phyloP scores from a whole-genome alignment of 2,888 invertebrate species.

The Eumerus sabulonum region DNA sequence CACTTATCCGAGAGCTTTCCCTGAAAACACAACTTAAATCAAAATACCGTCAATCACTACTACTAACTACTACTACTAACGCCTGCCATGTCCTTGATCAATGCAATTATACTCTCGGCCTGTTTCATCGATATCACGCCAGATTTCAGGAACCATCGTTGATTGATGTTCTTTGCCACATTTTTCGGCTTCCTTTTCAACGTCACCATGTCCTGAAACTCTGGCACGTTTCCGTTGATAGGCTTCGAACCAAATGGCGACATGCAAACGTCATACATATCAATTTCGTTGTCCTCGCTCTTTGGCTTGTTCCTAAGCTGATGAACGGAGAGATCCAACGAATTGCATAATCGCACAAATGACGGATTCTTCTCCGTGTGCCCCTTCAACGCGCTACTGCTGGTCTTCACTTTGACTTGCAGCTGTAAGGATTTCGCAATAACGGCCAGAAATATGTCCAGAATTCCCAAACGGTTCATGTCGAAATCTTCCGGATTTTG shows the following conservation, averaged over 20 bases:
- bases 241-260: conserved; percentile 69
- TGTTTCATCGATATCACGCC: conserved; percentile 91
- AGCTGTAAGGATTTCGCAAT: conserved; percentile 94
- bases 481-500: conserved; percentile 77
- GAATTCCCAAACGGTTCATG: conserved; percentile 84
- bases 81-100: conserved; percentile 95
- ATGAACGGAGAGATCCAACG: conserved; percentile 77
- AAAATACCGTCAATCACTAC: background rate
- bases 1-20: conserved; percentile 92
- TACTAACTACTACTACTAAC: conserved; percentile 80
- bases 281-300: conserved; percentile 56
- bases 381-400: conserved; percentile 69
- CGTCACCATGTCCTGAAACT: conserved; percentile 31
- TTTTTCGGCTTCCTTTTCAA: conserved; percentile 71
- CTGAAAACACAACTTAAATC: too few relatives aligned
- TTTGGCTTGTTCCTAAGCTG: conserved; percentile 72
- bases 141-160: conserved; percentile 89
- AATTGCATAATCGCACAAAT: conserved; percentile 76
- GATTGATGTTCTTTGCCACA: conserved; percentile 77
- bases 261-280: conserved; percentile 68
- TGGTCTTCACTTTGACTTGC: conserved; percentile 86
- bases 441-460: conserved; percentile 94
- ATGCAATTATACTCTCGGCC: conserved; percentile 91
- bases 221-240: conserved; percentile 31
- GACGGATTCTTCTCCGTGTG: conserved; percentile 82